phyloP scores from a whole-genome alignment of 2,888 invertebrate genomes.

The Agrilus cyanescens region DNA sequence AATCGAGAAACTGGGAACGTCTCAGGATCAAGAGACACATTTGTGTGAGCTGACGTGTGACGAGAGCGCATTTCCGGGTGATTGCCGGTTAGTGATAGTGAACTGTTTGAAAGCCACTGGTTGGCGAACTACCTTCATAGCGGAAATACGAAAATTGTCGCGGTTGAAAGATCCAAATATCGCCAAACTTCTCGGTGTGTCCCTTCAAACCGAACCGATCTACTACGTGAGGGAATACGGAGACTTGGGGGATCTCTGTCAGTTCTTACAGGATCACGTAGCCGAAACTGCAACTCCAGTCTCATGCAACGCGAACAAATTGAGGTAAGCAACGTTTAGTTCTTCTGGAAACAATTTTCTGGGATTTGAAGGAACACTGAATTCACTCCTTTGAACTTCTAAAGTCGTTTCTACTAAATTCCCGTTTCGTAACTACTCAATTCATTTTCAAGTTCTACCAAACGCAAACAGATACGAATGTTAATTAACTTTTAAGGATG shows the following conservation, averaged over 20 bases:
- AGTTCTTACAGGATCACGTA: slow-evolving; percentile 69
- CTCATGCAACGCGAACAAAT: slow-evolving; percentile 50
- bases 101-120: slow-evolving; percentile 54
- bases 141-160: slow-evolving; percentile 58
- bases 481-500: slow-evolving; percentile 6
- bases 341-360: not conserved
- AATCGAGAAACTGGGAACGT: slow-evolving; percentile 65
- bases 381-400: not conserved
- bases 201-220: slow-evolving; percentile 59
- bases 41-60: slow-evolving; percentile 43
- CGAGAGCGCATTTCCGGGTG: slow-evolving; percentile 19
- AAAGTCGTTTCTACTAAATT: not conserved
- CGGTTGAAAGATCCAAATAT: slow-evolving; percentile 61
- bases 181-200: slow-evolving; percentile 60
- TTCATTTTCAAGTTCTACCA: not conserved
- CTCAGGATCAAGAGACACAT: slow-evolving; percentile 64
- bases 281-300: slow-evolving; percentile 57
- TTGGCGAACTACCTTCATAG: slow-evolving; percentile 56
- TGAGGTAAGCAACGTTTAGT: slow-evolving; percentile 45
- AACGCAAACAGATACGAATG: too few relatives aligned
- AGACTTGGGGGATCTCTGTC: slow-evolving; percentile 71
- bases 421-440: not conserved
- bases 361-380: too few relatives aligned
- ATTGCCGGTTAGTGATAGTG: slow-evolving; percentile 53
- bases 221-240: slow-evolving; percentile 67